A percentile compares a stretch with the other conserved stretches of the same genome.
These are phyloP conservation scores for Strigamia crassipes DNA, from an alignment of 2,888 invertebrate species.

Conservation along the genomic window DNA sequence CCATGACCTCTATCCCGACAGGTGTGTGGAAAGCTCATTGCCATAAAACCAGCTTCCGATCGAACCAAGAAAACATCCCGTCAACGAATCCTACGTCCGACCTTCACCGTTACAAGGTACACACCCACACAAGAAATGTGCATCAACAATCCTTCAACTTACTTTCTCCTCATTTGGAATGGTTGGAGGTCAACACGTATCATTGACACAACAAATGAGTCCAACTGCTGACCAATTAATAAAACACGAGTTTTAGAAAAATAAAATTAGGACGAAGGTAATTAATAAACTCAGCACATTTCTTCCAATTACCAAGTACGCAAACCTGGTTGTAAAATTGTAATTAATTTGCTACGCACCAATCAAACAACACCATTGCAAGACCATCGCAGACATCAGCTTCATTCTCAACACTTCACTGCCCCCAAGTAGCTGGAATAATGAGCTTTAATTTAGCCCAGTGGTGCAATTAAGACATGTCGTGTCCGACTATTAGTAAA, in stretches of 20 bases:
- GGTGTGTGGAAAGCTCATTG: background rate
- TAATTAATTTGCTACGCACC: constrained; percentile 5
- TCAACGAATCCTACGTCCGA: background rate
- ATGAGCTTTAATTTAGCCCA: constrained; percentile 40
- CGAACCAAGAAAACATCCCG: background rate
- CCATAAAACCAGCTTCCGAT: background rate
- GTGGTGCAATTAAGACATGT: constrained; percentile 42
- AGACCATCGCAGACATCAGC: constrained; percentile 34
- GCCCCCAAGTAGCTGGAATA: constrained; percentile 39
- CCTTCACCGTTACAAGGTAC: constrained; percentile 40
- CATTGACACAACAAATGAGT: constrained; percentile 24
- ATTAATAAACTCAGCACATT: constrained; percentile 28
- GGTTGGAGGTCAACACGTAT: background rate
- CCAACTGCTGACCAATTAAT: constrained; percentile 4
- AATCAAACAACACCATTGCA: constrained; percentile 11
- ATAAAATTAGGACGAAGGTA: background rate
- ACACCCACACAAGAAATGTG: background rate
- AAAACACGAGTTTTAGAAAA: background rate
- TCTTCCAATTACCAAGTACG: constrained; percentile 25
- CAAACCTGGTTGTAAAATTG: constrained; percentile 14
- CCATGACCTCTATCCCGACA: background rate
- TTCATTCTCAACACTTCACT: constrained; percentile 28
- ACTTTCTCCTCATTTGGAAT: constrained; percentile 24
- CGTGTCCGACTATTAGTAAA: constrained; percentile 39
- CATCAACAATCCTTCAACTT: constrained; percentile 39